These are phyloP conservation scores for Sceloporus undulatus DNA, from an alignment of 2,113 vertebrate species.

Conservation along the genomic window DNA sequence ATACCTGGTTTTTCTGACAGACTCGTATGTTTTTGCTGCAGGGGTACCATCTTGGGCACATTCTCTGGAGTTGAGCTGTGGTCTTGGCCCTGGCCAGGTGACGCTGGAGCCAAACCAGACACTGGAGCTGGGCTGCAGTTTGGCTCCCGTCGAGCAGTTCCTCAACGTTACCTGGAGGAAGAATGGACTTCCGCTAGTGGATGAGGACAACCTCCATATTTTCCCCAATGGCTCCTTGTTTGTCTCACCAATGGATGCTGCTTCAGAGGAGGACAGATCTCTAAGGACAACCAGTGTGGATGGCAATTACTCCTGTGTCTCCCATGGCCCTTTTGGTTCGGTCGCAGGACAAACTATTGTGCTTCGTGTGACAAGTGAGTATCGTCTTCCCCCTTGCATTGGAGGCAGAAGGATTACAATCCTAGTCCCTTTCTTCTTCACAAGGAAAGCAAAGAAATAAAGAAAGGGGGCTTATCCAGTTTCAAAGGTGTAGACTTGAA, in stretches of 20 bases:
- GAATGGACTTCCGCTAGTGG: conserved; percentile 81
- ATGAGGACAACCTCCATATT: conserved; percentile 75
- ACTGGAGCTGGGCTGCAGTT: conserved; percentile 87
- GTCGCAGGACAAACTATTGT: conserved; percentile 88
- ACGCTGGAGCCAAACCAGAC: conserved; percentile 84
- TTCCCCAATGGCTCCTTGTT: conserved; percentile 89
- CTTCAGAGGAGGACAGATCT: conserved; percentile 59
- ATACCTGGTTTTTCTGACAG: no score
- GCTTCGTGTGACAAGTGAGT: conserved; percentile 91
- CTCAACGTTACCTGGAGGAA: conserved; percentile 89
- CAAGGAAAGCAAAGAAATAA: not conserved
- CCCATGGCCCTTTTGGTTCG: conserved; percentile 83
- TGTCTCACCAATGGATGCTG: conserved; percentile 70
- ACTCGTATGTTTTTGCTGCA: conserved; percentile 61
- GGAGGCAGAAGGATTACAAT: not conserved
- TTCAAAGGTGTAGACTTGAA: not conserved
- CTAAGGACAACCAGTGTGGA: conserved; percentile 66
- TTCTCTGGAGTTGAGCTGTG: conserved; percentile 91
- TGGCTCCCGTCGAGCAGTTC: conserved; percentile 78
- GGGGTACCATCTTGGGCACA: conserved; percentile 77
- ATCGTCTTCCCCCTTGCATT: not conserved
- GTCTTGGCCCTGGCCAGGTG: conserved; percentile 85
- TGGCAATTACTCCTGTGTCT: conserved; percentile 91
- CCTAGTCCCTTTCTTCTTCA: not conserved
- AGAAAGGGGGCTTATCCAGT: not conserved